Evolutionary conservation across 2,797 vertebrate species (phyloP).

Genomic region (Spheniscus humboldti): DNA sequence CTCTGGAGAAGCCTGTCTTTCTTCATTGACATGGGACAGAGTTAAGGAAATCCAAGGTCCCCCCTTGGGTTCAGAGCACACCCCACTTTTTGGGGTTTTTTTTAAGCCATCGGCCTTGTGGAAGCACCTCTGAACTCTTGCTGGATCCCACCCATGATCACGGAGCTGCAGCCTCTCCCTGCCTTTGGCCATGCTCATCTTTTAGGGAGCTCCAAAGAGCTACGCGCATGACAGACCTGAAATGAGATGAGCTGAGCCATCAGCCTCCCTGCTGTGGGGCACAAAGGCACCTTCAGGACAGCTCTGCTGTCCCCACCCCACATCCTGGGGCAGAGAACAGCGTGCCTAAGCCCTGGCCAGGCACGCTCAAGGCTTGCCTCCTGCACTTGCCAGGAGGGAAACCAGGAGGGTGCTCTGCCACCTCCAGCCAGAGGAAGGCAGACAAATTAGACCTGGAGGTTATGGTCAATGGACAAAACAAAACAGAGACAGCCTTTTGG

Average conservation of each 20-base stretch:
- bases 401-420: neutral
- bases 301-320: neutral
- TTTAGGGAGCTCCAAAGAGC: neutral
- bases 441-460: neutral
- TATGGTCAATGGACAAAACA: neutral
- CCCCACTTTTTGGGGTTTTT: neutral
- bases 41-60: neutral
- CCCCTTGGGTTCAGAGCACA: neutral
- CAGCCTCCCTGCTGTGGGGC: neutral
- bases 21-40: neutral
- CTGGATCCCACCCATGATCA: neutral
- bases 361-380: neutral
- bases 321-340: neutral
- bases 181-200: neutral
- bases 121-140: neutral
- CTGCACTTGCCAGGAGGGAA: neutral
- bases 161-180: neutral
- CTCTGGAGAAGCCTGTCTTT: neutral
- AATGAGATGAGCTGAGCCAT: neutral
- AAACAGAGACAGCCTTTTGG: neutral
- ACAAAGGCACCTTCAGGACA: neutral
- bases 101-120: neutral
- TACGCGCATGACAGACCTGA: neutral
- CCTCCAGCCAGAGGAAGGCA: neutral
- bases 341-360: neutral